Conservation (phyloP, 1,140 invertebrate species). For the Augochlora pura region DNA sequence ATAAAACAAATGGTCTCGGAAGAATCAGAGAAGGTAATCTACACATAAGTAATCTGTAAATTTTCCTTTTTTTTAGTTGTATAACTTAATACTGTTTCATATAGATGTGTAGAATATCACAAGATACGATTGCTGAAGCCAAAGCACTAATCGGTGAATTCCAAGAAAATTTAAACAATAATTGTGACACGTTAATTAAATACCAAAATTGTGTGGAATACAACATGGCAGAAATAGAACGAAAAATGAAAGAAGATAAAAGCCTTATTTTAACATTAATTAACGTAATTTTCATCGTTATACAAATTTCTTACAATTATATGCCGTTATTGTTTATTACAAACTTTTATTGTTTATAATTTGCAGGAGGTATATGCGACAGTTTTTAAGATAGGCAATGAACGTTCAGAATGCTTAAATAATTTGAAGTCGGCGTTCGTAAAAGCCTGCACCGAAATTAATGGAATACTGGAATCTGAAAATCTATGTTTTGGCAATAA, state of each 20-base stretch:
- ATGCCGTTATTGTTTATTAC: background rate
- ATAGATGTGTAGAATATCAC: constrained; percentile 50
- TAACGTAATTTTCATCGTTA: constrained; percentile 29
- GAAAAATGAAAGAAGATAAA: constrained; percentile 62
- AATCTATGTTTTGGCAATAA: constrained; percentile 59
- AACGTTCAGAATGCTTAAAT: constrained; percentile 65
- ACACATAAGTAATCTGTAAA: background rate
- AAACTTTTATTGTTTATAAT: constrained; percentile 14
- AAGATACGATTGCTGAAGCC: constrained; percentile 55
- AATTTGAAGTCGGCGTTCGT: constrained; percentile 53
- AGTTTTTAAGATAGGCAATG: constrained; percentile 55
- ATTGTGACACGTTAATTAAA: constrained; percentile 57
- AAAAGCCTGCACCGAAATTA: constrained; percentile 57
- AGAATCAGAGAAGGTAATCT: constrained; percentile 66
- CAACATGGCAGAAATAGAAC: constrained; percentile 57
- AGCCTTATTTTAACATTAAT: constrained; percentile 30
- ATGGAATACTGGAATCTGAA: constrained; percentile 64
- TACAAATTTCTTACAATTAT: constrained; percentile 2
- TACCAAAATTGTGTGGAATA: constrained; percentile 61
- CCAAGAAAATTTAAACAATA: constrained; percentile 63
- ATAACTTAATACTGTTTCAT: constrained; percentile 3
- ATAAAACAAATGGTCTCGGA: constrained; percentile 63
- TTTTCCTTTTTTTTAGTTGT: too few species aligned
- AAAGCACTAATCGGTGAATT: constrained; percentile 63
- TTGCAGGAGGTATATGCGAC: constrained; percentile 65